Conservation (phyloP, 2,888 invertebrate genomes). For the Myopa tessellatipennis region DNA sequence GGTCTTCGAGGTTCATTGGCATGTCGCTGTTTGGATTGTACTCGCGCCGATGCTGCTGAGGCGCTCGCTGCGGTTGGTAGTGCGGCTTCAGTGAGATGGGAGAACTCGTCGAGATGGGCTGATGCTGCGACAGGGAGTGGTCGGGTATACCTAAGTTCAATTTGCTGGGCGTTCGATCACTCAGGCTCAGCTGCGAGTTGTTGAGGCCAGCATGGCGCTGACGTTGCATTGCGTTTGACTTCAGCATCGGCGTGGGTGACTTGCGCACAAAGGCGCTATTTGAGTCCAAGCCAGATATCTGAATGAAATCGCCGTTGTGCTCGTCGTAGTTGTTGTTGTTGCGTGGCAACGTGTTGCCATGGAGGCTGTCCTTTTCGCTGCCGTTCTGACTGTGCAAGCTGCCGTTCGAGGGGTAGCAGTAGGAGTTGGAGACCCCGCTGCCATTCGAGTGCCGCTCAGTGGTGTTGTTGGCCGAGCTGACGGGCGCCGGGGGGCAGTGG, state of each 20-base stretch:
- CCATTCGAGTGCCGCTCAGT: slow-evolving; percentile 53
- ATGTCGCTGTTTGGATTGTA: slow-evolving; percentile 68
- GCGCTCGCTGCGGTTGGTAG: slow-evolving; percentile 36
- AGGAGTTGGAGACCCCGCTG: slow-evolving; percentile 43
- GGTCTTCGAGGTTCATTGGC: slow-evolving; percentile 77
- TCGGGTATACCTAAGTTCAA: slow-evolving; percentile 65
- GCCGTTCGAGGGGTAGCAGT: slow-evolving; percentile 51
- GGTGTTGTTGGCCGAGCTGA: slow-evolving; percentile 60
- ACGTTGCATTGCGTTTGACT: slow-evolving; percentile 51
- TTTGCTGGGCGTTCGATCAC: slow-evolving; percentile 64
- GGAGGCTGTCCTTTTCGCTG: slow-evolving; percentile 43
- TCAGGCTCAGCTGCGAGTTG: slow-evolving; percentile 69
- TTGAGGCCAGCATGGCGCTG: slow-evolving; percentile 49
- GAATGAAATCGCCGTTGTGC: slow-evolving; percentile 71
- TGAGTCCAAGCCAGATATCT: slow-evolving; percentile 73
- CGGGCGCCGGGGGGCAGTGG: slow-evolving; percentile 64
- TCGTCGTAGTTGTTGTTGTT: slow-evolving; percentile 69
- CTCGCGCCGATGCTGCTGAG: slow-evolving; percentile 64
- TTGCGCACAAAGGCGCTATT: slow-evolving; percentile 70
- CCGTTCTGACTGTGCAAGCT: slow-evolving; percentile 48
- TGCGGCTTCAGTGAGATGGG: slow-evolving; percentile 35
- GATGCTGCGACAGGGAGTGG: slow-evolving; percentile 51
- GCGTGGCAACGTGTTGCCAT: slow-evolving; percentile 80
- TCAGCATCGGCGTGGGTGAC: slow-evolving; percentile 68
- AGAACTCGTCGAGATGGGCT: slow-evolving; percentile 30